Conservation (phyloP, 2,113 vertebrate genomes). For the Ictalurus punctatus region DNA sequence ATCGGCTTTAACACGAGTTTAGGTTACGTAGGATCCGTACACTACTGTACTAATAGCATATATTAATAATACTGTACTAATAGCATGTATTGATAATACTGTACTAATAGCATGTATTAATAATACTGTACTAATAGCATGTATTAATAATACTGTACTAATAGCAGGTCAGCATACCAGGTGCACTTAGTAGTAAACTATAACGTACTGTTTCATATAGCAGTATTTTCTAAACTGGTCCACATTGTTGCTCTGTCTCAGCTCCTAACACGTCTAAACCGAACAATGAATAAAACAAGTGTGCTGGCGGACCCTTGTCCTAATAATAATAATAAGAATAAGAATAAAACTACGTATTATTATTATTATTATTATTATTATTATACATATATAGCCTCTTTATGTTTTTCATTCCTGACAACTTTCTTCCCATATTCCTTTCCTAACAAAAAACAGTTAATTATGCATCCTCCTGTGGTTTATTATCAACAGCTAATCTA, state of each 20-base stretch:
- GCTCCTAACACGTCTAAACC: background rate
- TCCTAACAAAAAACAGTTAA: background rate
- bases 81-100: no score
- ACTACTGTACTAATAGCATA: background rate
- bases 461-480: background rate
- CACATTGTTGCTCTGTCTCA: background rate
- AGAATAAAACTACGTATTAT: no score
- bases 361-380: no score
- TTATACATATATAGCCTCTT: background rate
- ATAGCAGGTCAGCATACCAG: background rate
- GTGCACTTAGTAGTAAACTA: background rate
- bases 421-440: background rate
- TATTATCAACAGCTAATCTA: background rate
- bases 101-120: no score
- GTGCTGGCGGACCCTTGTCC: background rate
- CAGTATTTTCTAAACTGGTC: background rate
- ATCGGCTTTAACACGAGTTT: conserved; percentile 27
- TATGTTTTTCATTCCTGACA: background rate
- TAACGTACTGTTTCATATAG: background rate
- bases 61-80: no score
- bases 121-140: no score
- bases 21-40: background rate
- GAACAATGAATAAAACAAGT: background rate
- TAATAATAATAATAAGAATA: background rate
- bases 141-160: no score